Evolutionary conservation across 2,113 vertebrate genomes (phyloP).

Genomic region (Silurus meridionalis): DNA sequence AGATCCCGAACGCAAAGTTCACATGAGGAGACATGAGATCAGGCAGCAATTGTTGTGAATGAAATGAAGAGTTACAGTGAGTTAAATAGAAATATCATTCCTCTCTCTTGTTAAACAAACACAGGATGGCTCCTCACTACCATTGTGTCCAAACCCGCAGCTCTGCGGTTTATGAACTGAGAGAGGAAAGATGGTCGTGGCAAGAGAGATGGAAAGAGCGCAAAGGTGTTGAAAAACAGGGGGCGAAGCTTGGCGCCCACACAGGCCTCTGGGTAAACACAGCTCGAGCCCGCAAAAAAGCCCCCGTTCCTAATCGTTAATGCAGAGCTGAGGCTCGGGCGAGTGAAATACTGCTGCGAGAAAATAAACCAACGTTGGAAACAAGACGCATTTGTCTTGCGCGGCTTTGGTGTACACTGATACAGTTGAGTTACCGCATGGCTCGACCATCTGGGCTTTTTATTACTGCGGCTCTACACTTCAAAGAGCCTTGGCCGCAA

Average conservation of each 20-base stretch:
- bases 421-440: slow-evolving; percentile 39
- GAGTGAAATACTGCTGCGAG: slow-evolving; percentile 31
- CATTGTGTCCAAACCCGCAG: slow-evolving; percentile 34
- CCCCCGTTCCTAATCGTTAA: slow-evolving; percentile 35
- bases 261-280: slow-evolving; percentile 64
- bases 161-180: slow-evolving; percentile 40
- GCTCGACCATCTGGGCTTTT: slow-evolving; percentile 56
- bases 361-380: slow-evolving; percentile 47
- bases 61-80: slow-evolving; percentile 38
- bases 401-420: slow-evolving; percentile 45
- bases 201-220: slow-evolving; percentile 65
- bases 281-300: slow-evolving; percentile 25
- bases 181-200: slow-evolving; percentile 53
- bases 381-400: slow-evolving; percentile 46
- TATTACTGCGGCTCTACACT: slow-evolving; percentile 57
- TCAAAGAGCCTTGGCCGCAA: slow-evolving; percentile 52
- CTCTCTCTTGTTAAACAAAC: slow-evolving; percentile 51
- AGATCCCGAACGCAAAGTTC: slow-evolving; percentile 3
- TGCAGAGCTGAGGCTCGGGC: slow-evolving; percentile 25
- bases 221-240: slow-evolving; percentile 66
- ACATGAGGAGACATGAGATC: slow-evolving; percentile 9
- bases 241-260: slow-evolving; percentile 61
- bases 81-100: slow-evolving; percentile 42
- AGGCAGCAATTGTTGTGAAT: slow-evolving; percentile 29
- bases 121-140: slow-evolving; percentile 48